phyloP scores from a whole-genome alignment of 1,140 invertebrate species.

The Drosophila kikkawai region DNA sequence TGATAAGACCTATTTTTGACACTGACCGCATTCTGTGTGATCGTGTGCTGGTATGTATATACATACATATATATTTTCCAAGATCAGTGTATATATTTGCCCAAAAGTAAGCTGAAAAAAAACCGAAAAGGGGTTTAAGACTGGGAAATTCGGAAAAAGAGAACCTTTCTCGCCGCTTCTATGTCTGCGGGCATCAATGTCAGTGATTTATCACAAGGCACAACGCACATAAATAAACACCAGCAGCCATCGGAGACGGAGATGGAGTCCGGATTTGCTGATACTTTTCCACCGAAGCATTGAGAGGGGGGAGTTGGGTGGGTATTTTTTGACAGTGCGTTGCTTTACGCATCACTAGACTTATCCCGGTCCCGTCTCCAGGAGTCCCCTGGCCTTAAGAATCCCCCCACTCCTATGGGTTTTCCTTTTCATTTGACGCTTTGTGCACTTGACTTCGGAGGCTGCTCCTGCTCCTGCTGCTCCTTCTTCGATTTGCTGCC shows the following conservation, averaged over 20 bases:
- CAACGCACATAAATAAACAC: conserved; percentile 80
- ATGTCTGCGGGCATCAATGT: conserved; percentile 76
- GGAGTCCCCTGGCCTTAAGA: neutral
- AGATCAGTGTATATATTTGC: too few species aligned
- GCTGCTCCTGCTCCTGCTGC: conserved; percentile 16
- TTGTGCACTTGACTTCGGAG: conserved; percentile 79
- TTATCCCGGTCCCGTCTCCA: conserved; percentile 44
- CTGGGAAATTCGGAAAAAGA: neutral
- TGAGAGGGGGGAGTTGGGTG: neutral
- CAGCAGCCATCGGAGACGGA: conserved; percentile 47
- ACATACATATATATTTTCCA: too few species aligned
- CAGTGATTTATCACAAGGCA: conserved; percentile 79
- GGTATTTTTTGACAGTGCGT: conserved; percentile 72
- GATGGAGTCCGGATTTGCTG: conserved; percentile 54
- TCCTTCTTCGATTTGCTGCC: conserved; percentile 68
- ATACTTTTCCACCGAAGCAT: conserved; percentile 21
- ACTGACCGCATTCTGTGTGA: too few species aligned
- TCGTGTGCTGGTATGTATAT: too few species aligned
- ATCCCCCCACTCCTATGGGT: conserved; percentile 22
- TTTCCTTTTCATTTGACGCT: conserved; percentile 82
- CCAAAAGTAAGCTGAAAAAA: neutral
- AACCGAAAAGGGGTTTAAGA: conserved; percentile 26
- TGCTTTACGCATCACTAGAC: conserved; percentile 80
- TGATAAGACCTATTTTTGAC: too few species aligned
- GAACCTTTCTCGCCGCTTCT: neutral